Base-by-base conservation (phyloP, 2,113 vertebrate genomes). In the Rhynchopsitta pachyrhyncha region DNA sequence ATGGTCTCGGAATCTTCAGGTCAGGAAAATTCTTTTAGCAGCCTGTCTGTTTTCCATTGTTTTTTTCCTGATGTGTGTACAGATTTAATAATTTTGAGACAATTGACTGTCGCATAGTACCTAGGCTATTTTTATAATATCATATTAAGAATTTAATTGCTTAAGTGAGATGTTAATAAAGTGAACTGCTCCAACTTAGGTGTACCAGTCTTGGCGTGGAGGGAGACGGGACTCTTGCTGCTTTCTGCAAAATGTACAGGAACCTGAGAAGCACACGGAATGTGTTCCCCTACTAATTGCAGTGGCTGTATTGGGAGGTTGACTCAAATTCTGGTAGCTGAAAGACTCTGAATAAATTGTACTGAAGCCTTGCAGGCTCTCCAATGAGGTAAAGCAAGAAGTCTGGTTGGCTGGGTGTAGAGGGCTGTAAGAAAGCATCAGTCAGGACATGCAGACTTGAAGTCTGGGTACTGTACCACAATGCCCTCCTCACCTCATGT, bases 161-260 rank as follows among this genome's bases (percentile, higher is more conserved):
- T n/a, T 4, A 53, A 44, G 24, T 39, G n/a, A 53, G 71, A 41
- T 5, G 10, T 19, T 49, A 29, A 57, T 59, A 10, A 69, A 35
- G 22, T 49, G 31, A 80, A 11, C 17, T 66, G 31, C 44, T 86
- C 27, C 24, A 15, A 9, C 11, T 1, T 33, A 33, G 27, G 3
- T 15, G 8, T 49, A 12, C 20, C 24, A 19, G 12, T 19, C 18
- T 49, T 28, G 13, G 31, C 68, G 14, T 4, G 5, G 31, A 2
- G n/a, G 1, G 1, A 1, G 1, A 7, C 9, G 3, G 15, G 16
- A 29, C 22, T 78, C 33, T 39, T 0, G 0, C 19, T n/a, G 23
- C 23, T 66, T 47, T 6, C 29, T 3, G 5, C 31, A 7, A 68
- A 37, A 49, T 2, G 13, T 7, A 10, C 3, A 1, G 71, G 18